These are phyloP conservation scores for Calephelis perditalis DNA, from an alignment of 2,888 invertebrate genomes.

Conservation along the genomic window DNA sequence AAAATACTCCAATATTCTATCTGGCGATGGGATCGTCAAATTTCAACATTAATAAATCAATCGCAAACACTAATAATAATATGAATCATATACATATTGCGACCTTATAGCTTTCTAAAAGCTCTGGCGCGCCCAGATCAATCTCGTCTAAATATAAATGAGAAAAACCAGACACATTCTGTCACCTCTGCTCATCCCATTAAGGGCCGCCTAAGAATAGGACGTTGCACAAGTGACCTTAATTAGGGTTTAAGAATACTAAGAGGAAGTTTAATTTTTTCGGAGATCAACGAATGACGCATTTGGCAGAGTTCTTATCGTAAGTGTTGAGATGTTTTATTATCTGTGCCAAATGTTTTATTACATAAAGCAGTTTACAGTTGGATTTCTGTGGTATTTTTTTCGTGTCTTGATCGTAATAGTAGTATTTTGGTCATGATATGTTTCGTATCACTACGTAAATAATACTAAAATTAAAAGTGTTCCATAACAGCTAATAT, in stretches of 20 bases:
- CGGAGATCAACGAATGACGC: slow-evolving; percentile 31
- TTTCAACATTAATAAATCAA: no score
- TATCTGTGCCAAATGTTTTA: slow-evolving; percentile 3
- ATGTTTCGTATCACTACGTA: no score
- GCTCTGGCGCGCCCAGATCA: slow-evolving; percentile 7
- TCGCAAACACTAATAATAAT: no score
- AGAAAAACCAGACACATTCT: slow-evolving; percentile 16
- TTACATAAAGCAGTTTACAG: no score
- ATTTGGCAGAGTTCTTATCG: slow-evolving; percentile 25
- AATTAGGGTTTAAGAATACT: slow-evolving; percentile 41
- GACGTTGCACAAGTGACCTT: slow-evolving; percentile 64
- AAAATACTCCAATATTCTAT: no score
- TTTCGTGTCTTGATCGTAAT: no score
- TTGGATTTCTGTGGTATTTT: no score
- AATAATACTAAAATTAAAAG: no score
- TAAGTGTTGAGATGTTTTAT: slow-evolving; percentile 8
- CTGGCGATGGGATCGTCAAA: no score
- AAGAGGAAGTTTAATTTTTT: slow-evolving; percentile 29
- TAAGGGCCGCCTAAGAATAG: slow-evolving; percentile 57
- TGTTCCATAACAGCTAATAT: no score
- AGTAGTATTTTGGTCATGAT: no score
- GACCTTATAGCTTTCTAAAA: slow-evolving; percentile 2
- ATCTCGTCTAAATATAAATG: slow-evolving; percentile 2
- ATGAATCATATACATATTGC: background rate
- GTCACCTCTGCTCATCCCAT: slow-evolving; percentile 37